A percentile compares a stretch with the other conserved stretches of the same genome.
Conservation (phyloP, 2,113 vertebrate genomes). For the Falcunculus frontatus region DNA sequence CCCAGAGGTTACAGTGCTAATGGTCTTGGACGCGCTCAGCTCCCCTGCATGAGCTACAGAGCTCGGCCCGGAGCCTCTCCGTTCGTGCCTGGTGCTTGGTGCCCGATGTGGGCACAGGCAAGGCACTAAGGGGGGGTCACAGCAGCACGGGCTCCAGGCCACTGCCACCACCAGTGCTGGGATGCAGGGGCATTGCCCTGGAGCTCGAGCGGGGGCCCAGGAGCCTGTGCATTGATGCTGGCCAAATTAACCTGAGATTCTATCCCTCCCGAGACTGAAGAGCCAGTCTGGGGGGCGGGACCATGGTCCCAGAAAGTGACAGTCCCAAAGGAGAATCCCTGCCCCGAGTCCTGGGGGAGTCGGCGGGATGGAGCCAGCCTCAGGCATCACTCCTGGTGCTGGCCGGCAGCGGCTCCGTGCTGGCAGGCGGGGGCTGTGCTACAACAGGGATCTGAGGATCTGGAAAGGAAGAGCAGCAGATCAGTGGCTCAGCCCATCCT, state of each 20-base stretch:
- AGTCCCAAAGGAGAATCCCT: not conserved
- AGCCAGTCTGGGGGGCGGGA: not conserved
- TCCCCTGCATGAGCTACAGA: fast-evolving
- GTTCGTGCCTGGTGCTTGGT: fast-evolving
- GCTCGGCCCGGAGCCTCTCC: not conserved
- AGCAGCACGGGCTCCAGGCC: not conserved
- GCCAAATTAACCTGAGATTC: constrained; percentile 56
- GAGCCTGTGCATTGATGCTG: not conserved
- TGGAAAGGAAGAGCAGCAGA: not conserved
- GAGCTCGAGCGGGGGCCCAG: not conserved
- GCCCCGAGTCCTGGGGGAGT: not conserved
- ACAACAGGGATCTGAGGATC: not conserved
- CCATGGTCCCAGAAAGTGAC: not conserved
- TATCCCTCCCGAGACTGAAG: not conserved
- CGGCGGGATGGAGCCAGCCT: not conserved
- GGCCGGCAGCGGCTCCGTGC: not conserved
- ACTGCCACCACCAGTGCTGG: not conserved
- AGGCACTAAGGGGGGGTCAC: not conserved
- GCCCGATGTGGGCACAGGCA: not conserved
- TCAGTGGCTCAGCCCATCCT: not conserved
- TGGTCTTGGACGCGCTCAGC: not conserved
- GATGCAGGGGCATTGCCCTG: not conserved
- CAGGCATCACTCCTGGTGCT: not conserved
- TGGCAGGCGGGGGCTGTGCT: not conserved
- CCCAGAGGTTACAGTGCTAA: constrained; percentile 42